These are phyloP conservation scores for Stramonita haemastoma DNA, from an alignment of 2,888 invertebrate species.

Conservation along the genomic window DNA sequence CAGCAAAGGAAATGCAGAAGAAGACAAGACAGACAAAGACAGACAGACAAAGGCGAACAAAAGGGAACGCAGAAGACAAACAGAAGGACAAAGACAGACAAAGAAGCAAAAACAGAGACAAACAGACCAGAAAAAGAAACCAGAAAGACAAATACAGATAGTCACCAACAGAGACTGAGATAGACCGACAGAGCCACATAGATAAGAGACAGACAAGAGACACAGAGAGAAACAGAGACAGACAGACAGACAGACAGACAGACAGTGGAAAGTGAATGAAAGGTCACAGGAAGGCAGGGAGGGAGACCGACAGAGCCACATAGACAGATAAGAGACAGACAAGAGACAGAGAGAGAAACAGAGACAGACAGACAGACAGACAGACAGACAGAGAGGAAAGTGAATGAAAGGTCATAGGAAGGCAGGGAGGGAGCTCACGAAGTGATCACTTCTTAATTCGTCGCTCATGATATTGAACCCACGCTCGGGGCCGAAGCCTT, in stretches of 20 bases:
- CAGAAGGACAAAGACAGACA: no score
- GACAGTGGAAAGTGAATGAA: not conserved
- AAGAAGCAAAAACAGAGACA: no score
- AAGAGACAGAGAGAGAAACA: not conserved
- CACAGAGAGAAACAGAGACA: not conserved
- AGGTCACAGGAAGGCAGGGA: not conserved
- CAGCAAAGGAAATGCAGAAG: not conserved
- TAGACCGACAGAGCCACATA: not conserved
- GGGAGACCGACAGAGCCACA: not conserved
- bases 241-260: not conserved
- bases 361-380: not conserved
- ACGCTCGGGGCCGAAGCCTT: not conserved
- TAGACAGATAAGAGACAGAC: not conserved
- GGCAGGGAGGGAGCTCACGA: not conserved
- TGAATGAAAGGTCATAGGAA: not conserved
- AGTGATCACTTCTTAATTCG: constrained; percentile 45
- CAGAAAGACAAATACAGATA: no score
- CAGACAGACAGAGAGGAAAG: not conserved
- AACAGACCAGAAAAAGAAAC: no score
- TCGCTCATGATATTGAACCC: constrained; percentile 41
- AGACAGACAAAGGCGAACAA: no score
- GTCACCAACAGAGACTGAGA: not conserved
- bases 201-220: not conserved
- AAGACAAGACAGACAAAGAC: not conserved
- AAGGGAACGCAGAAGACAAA: no score